Percentiles rank a stretch among this genome's conserved stretches.
Evolutionary conservation across 2,888 invertebrate genomes (phyloP).

Genomic region (Nomada ruficornis): DNA sequence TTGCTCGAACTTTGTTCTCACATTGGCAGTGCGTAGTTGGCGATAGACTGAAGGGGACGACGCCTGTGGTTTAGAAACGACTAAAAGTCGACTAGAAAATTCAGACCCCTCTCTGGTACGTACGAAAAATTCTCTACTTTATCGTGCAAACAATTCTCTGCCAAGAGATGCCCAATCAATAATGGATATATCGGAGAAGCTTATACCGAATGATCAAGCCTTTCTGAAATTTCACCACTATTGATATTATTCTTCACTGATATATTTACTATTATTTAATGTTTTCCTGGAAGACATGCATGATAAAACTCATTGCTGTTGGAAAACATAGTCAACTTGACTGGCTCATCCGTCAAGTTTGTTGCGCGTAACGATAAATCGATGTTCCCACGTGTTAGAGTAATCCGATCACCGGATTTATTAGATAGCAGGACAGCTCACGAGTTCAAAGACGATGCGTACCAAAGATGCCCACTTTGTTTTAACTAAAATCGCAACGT

Average conservation of each 20-base stretch:
- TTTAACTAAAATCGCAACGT: slow-evolving; percentile 12
- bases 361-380: slow-evolving; percentile 52
- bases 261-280: not conserved
- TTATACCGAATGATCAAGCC: too few relatives aligned
- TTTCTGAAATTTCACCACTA: not conserved
- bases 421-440: slow-evolving; percentile 33
- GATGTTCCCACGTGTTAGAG: slow-evolving; percentile 51
- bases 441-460: slow-evolving; percentile 34
- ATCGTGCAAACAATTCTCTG: not conserved
- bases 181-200: too few relatives aligned
- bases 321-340: not conserved
- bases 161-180: not conserved
- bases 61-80: slow-evolving; percentile 31
- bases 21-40: slow-evolving; percentile 66
- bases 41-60: slow-evolving; percentile 62
- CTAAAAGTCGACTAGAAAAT: slow-evolving; percentile 4
- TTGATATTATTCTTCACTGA: not conserved
- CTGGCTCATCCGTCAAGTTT: slow-evolving; percentile 24
- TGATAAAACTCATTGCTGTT: not conserved
- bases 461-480: not conserved
- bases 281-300: not conserved
- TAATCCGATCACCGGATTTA: slow-evolving; percentile 62
- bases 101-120: slow-evolving; percentile 34
- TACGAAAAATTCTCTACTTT: not conserved
- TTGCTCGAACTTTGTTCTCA: slow-evolving; percentile 61